Base-by-base conservation (phyloP, 2,797 vertebrate species). In the Crax fasciolata region DNA sequence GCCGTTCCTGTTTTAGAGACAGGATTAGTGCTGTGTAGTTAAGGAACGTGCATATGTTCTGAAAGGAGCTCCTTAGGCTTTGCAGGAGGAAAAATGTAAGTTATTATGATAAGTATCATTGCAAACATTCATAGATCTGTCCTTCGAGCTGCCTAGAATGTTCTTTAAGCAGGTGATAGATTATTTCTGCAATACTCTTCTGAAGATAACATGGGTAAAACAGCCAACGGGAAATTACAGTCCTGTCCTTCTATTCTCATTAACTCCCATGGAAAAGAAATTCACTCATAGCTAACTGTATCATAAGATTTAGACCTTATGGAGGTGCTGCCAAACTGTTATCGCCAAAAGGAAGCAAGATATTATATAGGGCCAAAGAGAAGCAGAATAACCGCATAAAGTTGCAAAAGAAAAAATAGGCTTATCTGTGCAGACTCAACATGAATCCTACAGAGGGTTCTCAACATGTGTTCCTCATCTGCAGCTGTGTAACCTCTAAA, bases 41-140 rank as follows among this genome's bases (percentile, higher is more conserved):
- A 65, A 86, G 68, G 48, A 59, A 13, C 11, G 17, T 0, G 0
- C 1, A 0, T 4, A 3, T 1, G 9, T 18, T 39, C 43, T 19
- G 9, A 86, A 78, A 90, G 24, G 12, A 81, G 30, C 5, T 74
- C 38, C 38, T n/a, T 11, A 20, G 23, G 15, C 46, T 78, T 48
- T 73, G 23, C n/a, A 89, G 23, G 61, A 67, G 19, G 19, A 83
- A 61, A 32, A 55, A 67, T n/a, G 7, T 25, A 41, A 62, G 5
- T 24, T 91, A 52, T 2, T 63, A 49, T 4, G 20, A 55, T 41
- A 83, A 94, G 74, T 28, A 63, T 3, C 7, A 46, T 2, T 39
- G n/a, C 25, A 79, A 82, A 57, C 39, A 11, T 70, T 52, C 20
- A 52, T 8, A 25, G 48, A 52, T 8, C 20, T 70, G 14, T 68